A percentile compares a stretch with the other conserved stretches of the same genome.
Conservation (phyloP, 2,888 invertebrate genomes). For the Celastrina argiolus region DNA sequence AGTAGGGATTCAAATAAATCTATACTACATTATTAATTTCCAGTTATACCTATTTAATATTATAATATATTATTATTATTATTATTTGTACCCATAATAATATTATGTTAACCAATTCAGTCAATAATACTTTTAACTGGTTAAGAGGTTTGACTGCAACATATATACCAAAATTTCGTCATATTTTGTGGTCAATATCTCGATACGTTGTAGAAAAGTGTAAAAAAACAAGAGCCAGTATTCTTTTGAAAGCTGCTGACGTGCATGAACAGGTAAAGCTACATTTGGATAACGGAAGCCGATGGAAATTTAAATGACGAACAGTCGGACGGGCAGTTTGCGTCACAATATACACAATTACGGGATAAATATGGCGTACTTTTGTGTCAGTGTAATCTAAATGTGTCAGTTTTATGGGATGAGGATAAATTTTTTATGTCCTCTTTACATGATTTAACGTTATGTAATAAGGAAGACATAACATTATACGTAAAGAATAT, state of each 20-base stretch:
- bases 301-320: constrained; percentile 32
- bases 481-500: too few relatives aligned
- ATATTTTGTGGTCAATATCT: too few relatives aligned
- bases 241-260: constrained; percentile 10
- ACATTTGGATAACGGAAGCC: constrained; percentile 27
- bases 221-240: not conserved
- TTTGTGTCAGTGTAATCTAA: constrained; percentile 25
- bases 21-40: too few relatives aligned
- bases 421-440: constrained; percentile 11
- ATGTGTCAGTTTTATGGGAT: constrained; percentile 19
- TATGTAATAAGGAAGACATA: not conserved
- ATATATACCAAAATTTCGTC: too few relatives aligned
- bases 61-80: too few relatives aligned
- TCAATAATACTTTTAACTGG: too few relatives aligned
- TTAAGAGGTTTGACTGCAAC: too few relatives aligned
- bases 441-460: not conserved
- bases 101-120: too few relatives aligned
- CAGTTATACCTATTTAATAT: too few relatives aligned
- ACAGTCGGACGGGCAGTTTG: constrained; percentile 25
- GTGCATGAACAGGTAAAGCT: constrained; percentile 26
- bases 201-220: not conserved
- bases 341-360: constrained; percentile 31
- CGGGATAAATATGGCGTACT: constrained; percentile 28
- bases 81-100: too few relatives aligned
- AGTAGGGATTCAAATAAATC: too few relatives aligned